Evolutionary conservation across 2,797 vertebrate genomes (phyloP), one percentile per base, ranked within the genome.

Genomic region (Danio tinwini): DNA sequence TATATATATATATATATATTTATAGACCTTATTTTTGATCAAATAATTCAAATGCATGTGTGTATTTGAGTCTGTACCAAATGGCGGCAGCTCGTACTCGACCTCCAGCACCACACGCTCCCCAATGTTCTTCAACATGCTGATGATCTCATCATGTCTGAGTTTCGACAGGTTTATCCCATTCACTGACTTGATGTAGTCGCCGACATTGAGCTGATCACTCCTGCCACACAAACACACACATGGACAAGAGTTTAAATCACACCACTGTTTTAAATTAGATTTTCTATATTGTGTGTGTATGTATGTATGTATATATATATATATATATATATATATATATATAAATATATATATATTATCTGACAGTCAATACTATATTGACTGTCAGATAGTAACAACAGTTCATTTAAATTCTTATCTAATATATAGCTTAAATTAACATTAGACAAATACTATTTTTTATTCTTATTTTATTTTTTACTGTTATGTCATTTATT

Each of bases 21-120:
- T 12, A n/a, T 5, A 44, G n/a, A 39, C 37, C 7, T 11, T 19
- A 16, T 53, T 19, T 16, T 53, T 42, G 11, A 11, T 19, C 5
- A 47, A 13, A 17, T 39, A 29, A 21, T 14, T 16, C 17, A 7
- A 39, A 37, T 37, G 12, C 13, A 53, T 16, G 61, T 12, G 49
- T 45, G 37, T 40, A 12, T 64, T 5, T 65, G 42, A 55, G 68
- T 70, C 74, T 90, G 13, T 84, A 98, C 97, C 95, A 0, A 93
- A 93, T 2, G 94, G 94, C 0, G 97, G 96, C 81, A 99, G 94
- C 85, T 98, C 96, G 0, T 98, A 99, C 88, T 99, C 97, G 61
- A 98, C 97, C 88, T 99, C 97, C 92, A 99, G 95, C 89, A 98
- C 95, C 64, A 98, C 97, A 40, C 96, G 93, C 89, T 98, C 97